Evolutionary conservation across 2,113 vertebrate species (phyloP), one percentile per base, ranked within the genome.

Genomic region (Pelecanus crispus): DNA sequence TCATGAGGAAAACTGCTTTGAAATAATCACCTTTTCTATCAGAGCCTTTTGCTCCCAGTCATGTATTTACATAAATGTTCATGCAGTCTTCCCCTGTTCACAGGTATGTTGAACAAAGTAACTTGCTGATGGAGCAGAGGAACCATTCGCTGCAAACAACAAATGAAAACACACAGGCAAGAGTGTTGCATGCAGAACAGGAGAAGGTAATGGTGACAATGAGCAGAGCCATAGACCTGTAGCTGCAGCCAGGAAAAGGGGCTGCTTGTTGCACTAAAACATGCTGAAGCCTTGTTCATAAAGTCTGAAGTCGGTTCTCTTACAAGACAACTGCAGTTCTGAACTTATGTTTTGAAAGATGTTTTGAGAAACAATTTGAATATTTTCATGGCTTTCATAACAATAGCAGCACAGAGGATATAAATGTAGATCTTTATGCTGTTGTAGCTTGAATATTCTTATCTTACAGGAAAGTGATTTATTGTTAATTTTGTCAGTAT

Each of bases 91-190:
- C 56, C 26, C 28, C 85, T 92, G 71, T 28, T 96, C 67, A 21
- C 96, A 99, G 99, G 36, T 99, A 98, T 4, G 98, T 99, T 73
- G 99, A 99, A 77, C 99, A 99, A 97, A 99, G 98, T 86, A 99
- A 99, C 95, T 91, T 98, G 95, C 92, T 99, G 92, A 98, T 99
- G 98, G 99, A 99, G 92, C 98, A 99, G 98, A 99, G 99, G 95
- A 99, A 99, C 55, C 98, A 98, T 77, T 99, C 99, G 1, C 98
- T 99, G 83, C 99, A 99, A 74, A 97, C 98, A 8, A 98, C 98
- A 87, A 99, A 98, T 11, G 99, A 99, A 94, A 99, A 98, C 87
- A 99, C 97, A 90, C 99, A 99, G 97, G 98, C 99, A 66, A 98
- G 98, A 87, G 96, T 99, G n/a, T 98, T 99, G 95, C 99, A 99